A percentile compares a stretch with the other conserved stretches of the same genome.
Evolutionary conservation across 2,888 invertebrate genomes (phyloP).

Genomic region (Tenthredo livida): DNA sequence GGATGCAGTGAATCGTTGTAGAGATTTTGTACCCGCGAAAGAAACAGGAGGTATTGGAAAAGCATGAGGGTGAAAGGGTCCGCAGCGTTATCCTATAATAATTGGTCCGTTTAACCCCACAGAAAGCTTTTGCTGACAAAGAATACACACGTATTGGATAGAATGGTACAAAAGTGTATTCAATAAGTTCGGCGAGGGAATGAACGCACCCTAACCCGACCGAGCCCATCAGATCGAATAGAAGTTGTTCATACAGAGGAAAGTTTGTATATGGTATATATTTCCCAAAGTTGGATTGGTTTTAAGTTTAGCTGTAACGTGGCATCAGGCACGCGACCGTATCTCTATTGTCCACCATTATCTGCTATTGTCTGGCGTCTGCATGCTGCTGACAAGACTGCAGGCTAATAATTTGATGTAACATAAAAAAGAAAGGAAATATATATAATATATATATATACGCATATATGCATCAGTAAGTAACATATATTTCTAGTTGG

Average conservation of each 20-base stretch:
- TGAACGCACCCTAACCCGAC: slow-evolving; percentile 35
- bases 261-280: slow-evolving; percentile 45
- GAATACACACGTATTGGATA: slow-evolving; percentile 32
- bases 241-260: slow-evolving; percentile 49
- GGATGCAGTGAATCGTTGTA: not conserved
- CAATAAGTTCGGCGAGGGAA: slow-evolving; percentile 37
- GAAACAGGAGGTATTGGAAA: not conserved
- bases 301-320: slow-evolving; percentile 52
- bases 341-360: slow-evolving; percentile 27
- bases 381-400: slow-evolving; percentile 26
- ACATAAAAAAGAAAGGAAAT: not conserved
- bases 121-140: slow-evolving; percentile 37
- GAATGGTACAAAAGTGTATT: slow-evolving; percentile 31
- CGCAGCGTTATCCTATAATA: slow-evolving; percentile 28
- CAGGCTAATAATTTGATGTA: not conserved
- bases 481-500: no score
- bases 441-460: no score
- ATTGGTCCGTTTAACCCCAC: slow-evolving; percentile 37
- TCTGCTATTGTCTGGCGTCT: slow-evolving; percentile 14
- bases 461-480: not conserved
- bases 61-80: not conserved
- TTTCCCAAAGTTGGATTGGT: slow-evolving; percentile 51
- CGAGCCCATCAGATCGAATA: slow-evolving; percentile 39
- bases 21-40: not conserved
- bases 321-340: slow-evolving; percentile 47